phyloP scores from a whole-genome alignment of 2,797 vertebrate genomes.

The Pipistrellus nathusii region DNA sequence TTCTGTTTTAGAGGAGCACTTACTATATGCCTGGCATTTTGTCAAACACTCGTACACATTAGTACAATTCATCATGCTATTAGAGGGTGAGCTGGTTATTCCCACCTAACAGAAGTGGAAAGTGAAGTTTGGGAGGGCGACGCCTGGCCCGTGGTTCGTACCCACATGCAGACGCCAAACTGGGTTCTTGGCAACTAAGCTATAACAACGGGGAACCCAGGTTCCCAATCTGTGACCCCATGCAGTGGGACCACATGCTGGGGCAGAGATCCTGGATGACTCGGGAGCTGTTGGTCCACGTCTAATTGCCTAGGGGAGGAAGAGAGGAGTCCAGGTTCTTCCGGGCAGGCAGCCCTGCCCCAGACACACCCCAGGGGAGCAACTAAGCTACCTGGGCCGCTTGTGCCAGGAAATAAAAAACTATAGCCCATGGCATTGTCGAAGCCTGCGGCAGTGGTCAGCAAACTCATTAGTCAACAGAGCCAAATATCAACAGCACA shows the following conservation, averaged over 20 bases:
- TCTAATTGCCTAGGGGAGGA: accelerated
- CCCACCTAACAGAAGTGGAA: not conserved
- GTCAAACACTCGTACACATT: not conserved
- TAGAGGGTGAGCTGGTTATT: not conserved
- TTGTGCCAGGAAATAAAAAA: not conserved
- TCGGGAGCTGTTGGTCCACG: too few relatives aligned
- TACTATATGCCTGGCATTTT: not conserved
- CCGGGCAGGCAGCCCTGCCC: not conserved
- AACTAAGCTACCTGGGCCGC: not conserved
- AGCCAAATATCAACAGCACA: too few relatives aligned
- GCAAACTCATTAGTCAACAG: too few relatives aligned
- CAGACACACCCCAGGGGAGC: not conserved
- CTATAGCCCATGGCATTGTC: accelerated
- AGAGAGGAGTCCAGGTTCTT: not conserved
- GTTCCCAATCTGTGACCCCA: too few relatives aligned
- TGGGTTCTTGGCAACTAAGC: not conserved
- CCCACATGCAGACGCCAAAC: not conserved
- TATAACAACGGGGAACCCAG: accelerated
- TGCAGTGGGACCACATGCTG: not conserved
- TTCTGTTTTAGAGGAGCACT: not conserved
- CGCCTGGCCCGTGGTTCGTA: not conserved
- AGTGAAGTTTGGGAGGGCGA: not conserved
- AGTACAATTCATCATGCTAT: not conserved
- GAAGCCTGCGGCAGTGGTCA: accelerated
- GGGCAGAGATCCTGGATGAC: not conserved